Conservation (phyloP, 2,113 vertebrate genomes). For the Myodes glareolus region DNA sequence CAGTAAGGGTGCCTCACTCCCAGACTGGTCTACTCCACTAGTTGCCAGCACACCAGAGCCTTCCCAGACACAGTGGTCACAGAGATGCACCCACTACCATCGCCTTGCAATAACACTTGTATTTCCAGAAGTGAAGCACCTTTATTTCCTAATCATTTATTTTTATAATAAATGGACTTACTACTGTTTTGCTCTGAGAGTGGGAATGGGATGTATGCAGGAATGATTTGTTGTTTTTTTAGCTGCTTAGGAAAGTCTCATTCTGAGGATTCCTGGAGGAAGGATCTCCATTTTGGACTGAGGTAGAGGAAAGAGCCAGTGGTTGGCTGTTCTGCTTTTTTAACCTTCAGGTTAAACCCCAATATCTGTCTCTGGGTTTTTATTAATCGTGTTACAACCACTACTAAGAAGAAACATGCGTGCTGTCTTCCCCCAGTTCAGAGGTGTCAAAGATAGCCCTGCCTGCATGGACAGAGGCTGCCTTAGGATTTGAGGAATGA, state of each 20-base stretch:
- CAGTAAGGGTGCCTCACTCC: too few species aligned
- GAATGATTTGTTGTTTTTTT: too few species aligned
- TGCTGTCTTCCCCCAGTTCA: background rate
- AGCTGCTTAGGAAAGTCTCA: background rate
- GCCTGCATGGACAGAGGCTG: background rate
- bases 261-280: too few species aligned
- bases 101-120: background rate
- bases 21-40: too few species aligned
- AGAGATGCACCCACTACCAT: background rate
- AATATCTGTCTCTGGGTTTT: too few species aligned
- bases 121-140: background rate
- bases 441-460: background rate
- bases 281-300: too few species aligned
- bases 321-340: too few species aligned
- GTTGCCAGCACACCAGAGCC: rapidly evolving
- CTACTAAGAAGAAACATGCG: background rate
- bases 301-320: too few species aligned
- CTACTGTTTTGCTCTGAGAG: background rate
- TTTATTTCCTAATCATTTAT: background rate
- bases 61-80: rapidly evolving
- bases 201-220: background rate
- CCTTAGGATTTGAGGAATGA: background rate
- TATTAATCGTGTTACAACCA: too few species aligned
- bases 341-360: too few species aligned
- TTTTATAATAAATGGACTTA: slow-evolving; percentile 55